Evolutionary conservation across 2,888 invertebrate genomes (phyloP), one percentile per base, ranked within the genome.

Genomic region (Gortyna flavago): DNA sequence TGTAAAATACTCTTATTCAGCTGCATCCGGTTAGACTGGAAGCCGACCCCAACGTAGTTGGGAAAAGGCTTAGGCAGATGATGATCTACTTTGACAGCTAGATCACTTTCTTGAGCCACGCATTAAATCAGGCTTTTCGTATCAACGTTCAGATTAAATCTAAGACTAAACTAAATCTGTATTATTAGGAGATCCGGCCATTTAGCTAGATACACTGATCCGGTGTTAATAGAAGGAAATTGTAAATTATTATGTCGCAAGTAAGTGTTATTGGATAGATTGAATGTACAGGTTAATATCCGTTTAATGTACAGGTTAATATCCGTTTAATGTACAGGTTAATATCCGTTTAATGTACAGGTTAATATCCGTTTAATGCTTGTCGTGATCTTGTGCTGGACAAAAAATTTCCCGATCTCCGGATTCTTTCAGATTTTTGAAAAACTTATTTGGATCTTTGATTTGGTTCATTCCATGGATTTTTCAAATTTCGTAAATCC

Each of bases 141-240:
- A 61, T 48, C 2, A 66, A 35, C 21, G 51, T 35, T 25, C 29
- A 44, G 72, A 83, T 72, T 73, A 66, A 66, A 78, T 81, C 57
- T 51, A 16, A 71, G 65, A 69, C n/a, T 51, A 25, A 48, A 62
- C 32, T 57, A 35, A 25, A 72, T 66, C 57, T 21, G 29, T 70
- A 70, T 72, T 70, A 57, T 57, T 66, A 64, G 25, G 7, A 48
- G 32, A 81, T 81, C 83, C 73, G 69, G 72, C 35, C 54, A 48
- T 66, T 81, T 51, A 61, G 13, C 18, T 66, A 57, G 54, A 66
- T 57, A 72, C 13, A 38, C 32, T 61, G 38, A 72, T 81, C 78
- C 72, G 83, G 72, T 72, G 69, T 11, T 83, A 78, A 78, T 72
- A 41, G 72, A 69, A 57, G 83, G 79, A 79, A 73, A 70, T 78